Conservation (phyloP, 2,113 vertebrate species). For the Brachyistius frenatus region DNA sequence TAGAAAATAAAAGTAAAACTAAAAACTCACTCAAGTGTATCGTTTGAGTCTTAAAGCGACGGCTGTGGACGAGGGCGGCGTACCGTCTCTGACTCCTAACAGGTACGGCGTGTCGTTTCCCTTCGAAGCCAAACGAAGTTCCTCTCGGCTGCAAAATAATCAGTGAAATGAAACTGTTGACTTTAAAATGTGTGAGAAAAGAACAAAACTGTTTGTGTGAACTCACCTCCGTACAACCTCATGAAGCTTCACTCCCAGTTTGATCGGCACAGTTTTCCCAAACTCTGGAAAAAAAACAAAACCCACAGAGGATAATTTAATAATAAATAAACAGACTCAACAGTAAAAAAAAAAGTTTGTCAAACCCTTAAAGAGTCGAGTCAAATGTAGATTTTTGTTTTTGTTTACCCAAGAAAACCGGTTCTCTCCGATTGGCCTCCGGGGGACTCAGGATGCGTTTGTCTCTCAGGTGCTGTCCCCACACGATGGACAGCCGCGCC, state of each 20-base stretch:
- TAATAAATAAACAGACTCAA: neutral
- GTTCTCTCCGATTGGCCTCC: slow-evolving; percentile 87
- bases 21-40: neutral
- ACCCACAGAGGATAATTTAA: neutral
- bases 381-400: neutral
- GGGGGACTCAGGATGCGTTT: slow-evolving; percentile 79
- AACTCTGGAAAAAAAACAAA: slow-evolving; percentile 68
- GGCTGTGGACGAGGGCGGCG: neutral
- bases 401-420: slow-evolving; percentile 85
- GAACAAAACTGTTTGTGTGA: neutral
- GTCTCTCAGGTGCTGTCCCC: slow-evolving; percentile 81
- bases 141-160: slow-evolving; percentile 77
- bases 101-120: slow-evolving; percentile 82
- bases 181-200: neutral
- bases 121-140: slow-evolving; percentile 82
- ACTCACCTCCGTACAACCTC: slow-evolving; percentile 76
- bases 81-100: slow-evolving; percentile 81
- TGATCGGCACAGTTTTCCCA: slow-evolving; percentile 61
- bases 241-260: slow-evolving; percentile 79
- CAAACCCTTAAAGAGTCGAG: neutral
- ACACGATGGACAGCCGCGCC: slow-evolving; percentile 86
- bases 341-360: neutral
- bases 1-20: neutral
- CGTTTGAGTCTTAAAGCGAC: neutral
- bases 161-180: neutral